Conservation (phyloP, 2,113 vertebrate genomes). For the Eleginops maclovinus region DNA sequence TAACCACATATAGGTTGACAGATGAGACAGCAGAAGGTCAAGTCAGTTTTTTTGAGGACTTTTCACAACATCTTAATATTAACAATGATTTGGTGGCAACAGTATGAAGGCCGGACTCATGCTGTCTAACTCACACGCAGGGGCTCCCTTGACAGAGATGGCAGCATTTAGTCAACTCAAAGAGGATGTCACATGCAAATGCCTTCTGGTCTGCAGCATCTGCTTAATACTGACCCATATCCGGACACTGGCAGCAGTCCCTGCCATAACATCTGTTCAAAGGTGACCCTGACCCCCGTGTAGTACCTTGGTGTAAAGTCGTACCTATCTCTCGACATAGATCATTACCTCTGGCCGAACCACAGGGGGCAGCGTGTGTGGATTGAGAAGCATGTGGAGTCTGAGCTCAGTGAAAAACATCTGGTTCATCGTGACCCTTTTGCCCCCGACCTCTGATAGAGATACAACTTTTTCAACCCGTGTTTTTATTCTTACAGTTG, state of each 20-base stretch:
- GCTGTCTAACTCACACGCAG: conserved; percentile 26
- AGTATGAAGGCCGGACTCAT: conserved; percentile 41
- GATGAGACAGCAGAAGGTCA: conserved; percentile 23
- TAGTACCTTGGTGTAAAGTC: conserved; percentile 54
- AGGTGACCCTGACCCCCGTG: conserved; percentile 76
- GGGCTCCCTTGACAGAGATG: conserved; percentile 58
- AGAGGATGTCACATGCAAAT: conserved; percentile 61
- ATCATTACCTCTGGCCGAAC: conserved; percentile 71
- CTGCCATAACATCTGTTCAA: conserved; percentile 77
- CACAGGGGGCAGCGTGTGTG: conserved; percentile 30
- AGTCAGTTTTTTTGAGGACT: not conserved
- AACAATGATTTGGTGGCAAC: conserved; percentile 55
- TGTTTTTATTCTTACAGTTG: conserved; percentile 32
- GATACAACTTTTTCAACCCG: conserved; percentile 31
- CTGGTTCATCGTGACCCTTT: conserved; percentile 63
- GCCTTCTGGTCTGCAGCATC: conserved; percentile 70
- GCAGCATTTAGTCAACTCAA: conserved; percentile 68
- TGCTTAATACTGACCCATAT: conserved; percentile 74
- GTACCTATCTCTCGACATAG: conserved; percentile 63
- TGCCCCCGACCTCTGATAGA: conserved; percentile 38
- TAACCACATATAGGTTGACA: conserved; percentile 19
- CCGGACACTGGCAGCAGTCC: conserved; percentile 41
- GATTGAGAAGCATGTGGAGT: conserved; percentile 54
- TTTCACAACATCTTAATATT: conserved; percentile 24
- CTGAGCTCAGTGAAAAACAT: conserved; percentile 63